phyloP scores from a whole-genome alignment of 2,113 vertebrate species.

The Peromyscus maniculatus region DNA sequence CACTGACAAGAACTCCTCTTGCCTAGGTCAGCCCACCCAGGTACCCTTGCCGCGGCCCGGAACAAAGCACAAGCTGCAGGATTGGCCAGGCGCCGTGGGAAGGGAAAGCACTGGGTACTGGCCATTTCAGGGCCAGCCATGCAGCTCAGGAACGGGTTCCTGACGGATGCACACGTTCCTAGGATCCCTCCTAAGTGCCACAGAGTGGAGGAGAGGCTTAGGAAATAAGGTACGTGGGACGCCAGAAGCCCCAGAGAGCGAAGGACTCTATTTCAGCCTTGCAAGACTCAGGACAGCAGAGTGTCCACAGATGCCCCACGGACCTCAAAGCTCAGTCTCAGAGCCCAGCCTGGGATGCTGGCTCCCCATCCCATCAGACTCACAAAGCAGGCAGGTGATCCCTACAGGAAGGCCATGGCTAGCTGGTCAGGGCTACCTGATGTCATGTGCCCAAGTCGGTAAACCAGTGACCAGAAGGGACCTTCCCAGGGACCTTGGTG shows the following conservation, averaged over 20 bases:
- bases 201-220: not conserved
- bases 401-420: not conserved
- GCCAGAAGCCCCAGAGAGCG: not conserved
- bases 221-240: too few relatives aligned
- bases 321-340: not conserved
- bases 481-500: not conserved
- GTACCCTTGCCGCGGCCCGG: not conserved
- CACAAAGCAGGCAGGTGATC: not conserved
- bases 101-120: not conserved
- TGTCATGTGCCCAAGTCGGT: not conserved
- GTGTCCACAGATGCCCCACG: too few relatives aligned
- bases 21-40: fast-evolving
- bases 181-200: not conserved
- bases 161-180: not conserved
- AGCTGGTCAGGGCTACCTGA: not conserved
- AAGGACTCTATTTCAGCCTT: fast-evolving
- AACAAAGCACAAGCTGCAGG: not conserved
- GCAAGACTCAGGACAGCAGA: fast-evolving
- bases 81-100: fast-evolving
- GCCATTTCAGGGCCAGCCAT: not conserved
- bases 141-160: not conserved
- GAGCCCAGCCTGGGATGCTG: not conserved
- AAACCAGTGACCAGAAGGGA: too few relatives aligned
- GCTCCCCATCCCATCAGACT: not conserved
- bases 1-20: fast-evolving